Conservation (phyloP, 2,113 vertebrate genomes). For the Dryoscopus gambensis region DNA sequence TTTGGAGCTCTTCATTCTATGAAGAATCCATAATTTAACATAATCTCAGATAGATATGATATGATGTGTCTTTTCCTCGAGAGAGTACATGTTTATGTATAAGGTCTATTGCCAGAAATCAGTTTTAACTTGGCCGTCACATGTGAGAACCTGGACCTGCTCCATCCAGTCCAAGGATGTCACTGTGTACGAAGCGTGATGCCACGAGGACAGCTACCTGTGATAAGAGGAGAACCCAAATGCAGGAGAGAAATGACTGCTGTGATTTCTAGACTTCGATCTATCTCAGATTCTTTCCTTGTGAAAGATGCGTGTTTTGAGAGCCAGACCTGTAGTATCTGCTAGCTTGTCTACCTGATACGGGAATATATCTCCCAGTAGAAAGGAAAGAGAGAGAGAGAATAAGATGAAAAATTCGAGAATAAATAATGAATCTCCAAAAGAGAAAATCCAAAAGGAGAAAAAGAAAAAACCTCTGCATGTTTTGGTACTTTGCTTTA, state of each 20-base stretch:
- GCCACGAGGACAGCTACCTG: background rate
- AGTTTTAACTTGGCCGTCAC: background rate
- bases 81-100: background rate
- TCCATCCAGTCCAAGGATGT: background rate
- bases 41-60: background rate
- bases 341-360: background rate
- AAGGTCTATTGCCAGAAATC: background rate
- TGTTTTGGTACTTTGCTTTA: background rate
- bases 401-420: background rate
- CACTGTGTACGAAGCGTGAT: background rate
- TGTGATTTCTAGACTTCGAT: background rate
- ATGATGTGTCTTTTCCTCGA: background rate
- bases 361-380: fast-evolving
- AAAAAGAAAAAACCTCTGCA: background rate
- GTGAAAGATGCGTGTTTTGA: background rate
- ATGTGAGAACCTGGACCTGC: background rate
- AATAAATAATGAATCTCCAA: background rate
- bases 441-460: background rate
- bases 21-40: background rate
- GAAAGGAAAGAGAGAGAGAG: background rate
- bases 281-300: background rate
- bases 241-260: fast-evolving
- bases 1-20: background rate
- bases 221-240: background rate
- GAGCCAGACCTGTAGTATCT: background rate